phyloP scores from a whole-genome alignment of 2,888 invertebrate genomes.

The Sphaerophoria rueppellii region DNA sequence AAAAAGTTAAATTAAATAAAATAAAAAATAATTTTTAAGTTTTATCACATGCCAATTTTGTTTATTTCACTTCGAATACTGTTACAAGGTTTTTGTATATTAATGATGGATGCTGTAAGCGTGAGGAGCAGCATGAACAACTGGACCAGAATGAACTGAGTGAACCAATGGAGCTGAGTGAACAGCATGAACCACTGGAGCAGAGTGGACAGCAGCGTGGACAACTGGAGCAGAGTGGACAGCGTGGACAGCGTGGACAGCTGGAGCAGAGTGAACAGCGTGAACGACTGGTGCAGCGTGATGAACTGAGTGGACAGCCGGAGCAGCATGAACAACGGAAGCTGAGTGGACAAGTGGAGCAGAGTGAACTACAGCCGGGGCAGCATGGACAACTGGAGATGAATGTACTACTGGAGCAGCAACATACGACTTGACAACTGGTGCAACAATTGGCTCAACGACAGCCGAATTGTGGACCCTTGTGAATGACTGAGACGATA shows the following conservation, averaged over 20 bases:
- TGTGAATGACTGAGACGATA: conserved; percentile 52
- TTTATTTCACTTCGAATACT: not conserved
- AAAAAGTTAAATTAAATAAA: no score
- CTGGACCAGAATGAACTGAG: conserved; percentile 21
- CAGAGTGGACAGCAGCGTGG: conserved; percentile 30
- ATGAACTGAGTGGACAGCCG: conserved; percentile 66
- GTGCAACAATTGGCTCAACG: conserved; percentile 81
- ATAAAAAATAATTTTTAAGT: not conserved
- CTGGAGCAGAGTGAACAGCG: conserved; percentile 66
- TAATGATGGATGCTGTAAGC: conserved; percentile 12
- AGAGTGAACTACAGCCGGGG: conserved; percentile 74
- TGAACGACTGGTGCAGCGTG: conserved; percentile 72
- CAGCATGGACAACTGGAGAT: conserved; percentile 76
- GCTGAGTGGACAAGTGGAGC: conserved; percentile 74
- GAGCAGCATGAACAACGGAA: conserved; percentile 74
- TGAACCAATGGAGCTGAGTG: conserved; percentile 19
- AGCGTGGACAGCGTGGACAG: conserved; percentile 59
- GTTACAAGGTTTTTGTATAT: conserved; percentile 6
- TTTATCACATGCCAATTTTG: not conserved
- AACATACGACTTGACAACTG: conserved; percentile 80
- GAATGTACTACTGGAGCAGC: conserved; percentile 75
- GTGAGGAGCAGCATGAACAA: conserved; percentile 9
- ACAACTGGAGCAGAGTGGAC: conserved; percentile 70
- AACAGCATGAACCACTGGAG: conserved; percentile 40
- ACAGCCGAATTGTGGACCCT: conserved; percentile 60